A percentile compares a stretch with the other conserved stretches of the same genome.
Evolutionary conservation across 2,113 vertebrate genomes (phyloP).

Genomic region (Oryzias javanicus): DNA sequence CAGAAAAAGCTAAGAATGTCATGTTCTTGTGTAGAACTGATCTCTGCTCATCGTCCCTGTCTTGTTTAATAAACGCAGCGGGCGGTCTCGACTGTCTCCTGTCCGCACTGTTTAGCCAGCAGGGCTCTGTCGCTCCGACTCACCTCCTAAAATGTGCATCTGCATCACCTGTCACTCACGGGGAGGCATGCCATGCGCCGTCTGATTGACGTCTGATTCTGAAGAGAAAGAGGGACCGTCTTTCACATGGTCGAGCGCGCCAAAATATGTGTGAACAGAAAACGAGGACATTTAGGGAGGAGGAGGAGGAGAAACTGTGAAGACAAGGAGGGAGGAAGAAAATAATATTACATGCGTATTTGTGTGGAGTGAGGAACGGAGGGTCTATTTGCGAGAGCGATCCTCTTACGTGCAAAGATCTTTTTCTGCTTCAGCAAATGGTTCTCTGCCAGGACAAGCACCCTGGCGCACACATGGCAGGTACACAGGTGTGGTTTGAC

Average conservation of each 20-base stretch:
- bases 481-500: slow-evolving; percentile 55
- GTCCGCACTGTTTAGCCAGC: slow-evolving; percentile 62
- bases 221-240: slow-evolving; percentile 54
- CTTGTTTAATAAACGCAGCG: slow-evolving; percentile 56
- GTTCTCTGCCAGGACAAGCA: slow-evolving; percentile 38
- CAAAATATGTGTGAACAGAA: slow-evolving; percentile 70
- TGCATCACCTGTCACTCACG: slow-evolving; percentile 72
- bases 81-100: slow-evolving; percentile 22
- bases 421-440: slow-evolving; percentile 44
- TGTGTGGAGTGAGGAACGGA: slow-evolving; percentile 19
- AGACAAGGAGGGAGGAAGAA: slow-evolving; percentile 23
- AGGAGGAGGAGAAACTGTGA: slow-evolving; percentile 48
- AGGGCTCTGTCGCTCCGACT: slow-evolving; percentile 43
- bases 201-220: slow-evolving; percentile 69
- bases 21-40: slow-evolving; percentile 11
- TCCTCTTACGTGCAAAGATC: slow-evolving; percentile 31
- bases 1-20: slow-evolving; percentile 2
- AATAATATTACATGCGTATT: slow-evolving; percentile 18
- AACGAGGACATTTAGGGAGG: slow-evolving; percentile 58
- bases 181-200: slow-evolving; percentile 48
- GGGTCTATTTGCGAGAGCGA: slow-evolving; percentile 38
- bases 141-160: slow-evolving; percentile 70
- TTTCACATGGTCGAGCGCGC: slow-evolving; percentile 59
- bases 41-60: slow-evolving; percentile 47
- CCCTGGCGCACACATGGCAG: slow-evolving; percentile 36